A percentile compares a stretch with the other conserved stretches of the same genome.
Conservation (phyloP, 2,888 invertebrate species). For the Catocala nupta region DNA sequence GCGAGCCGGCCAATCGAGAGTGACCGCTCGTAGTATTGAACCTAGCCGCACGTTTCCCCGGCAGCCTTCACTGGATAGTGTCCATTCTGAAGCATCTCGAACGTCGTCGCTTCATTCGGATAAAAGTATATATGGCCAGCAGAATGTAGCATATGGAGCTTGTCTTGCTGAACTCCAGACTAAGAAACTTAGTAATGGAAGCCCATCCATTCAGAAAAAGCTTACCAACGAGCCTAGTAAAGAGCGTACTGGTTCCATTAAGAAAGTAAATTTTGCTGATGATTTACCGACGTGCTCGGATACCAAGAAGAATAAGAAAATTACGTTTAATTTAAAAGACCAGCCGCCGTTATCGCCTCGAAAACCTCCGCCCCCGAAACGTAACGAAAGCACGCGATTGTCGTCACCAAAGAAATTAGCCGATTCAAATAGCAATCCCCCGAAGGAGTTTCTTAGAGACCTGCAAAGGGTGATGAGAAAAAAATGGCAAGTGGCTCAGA, state of each 20-base stretch:
- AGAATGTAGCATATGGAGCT: constrained; percentile 79
- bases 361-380: constrained; percentile 91
- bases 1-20: constrained; percentile 73
- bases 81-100: constrained; percentile 82
- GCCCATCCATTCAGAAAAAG: constrained; percentile 73
- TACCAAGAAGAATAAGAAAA: constrained; percentile 88
- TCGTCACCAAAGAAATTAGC: constrained; percentile 93
- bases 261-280: constrained; percentile 89
- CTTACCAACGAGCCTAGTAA: constrained; percentile 69
- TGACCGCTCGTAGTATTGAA: constrained; percentile 72
- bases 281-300: constrained; percentile 81
- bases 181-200: constrained; percentile 79
- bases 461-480: constrained; percentile 97
- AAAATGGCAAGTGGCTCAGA: constrained; percentile 97
- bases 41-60: constrained; percentile 80
- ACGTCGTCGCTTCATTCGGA: constrained; percentile 79
- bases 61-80: constrained; percentile 87
- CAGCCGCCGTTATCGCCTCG: constrained; percentile 88
- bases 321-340: constrained; percentile 88
- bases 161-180: constrained; percentile 87
- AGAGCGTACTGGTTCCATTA: constrained; percentile 82
- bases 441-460: constrained; percentile 94
- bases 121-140: constrained; percentile 72
- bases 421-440: constrained; percentile 91
- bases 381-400: constrained; percentile 91